phyloP scores from a whole-genome alignment of 1,140 invertebrate genomes.

The Thalassaphorura encarpata region DNA sequence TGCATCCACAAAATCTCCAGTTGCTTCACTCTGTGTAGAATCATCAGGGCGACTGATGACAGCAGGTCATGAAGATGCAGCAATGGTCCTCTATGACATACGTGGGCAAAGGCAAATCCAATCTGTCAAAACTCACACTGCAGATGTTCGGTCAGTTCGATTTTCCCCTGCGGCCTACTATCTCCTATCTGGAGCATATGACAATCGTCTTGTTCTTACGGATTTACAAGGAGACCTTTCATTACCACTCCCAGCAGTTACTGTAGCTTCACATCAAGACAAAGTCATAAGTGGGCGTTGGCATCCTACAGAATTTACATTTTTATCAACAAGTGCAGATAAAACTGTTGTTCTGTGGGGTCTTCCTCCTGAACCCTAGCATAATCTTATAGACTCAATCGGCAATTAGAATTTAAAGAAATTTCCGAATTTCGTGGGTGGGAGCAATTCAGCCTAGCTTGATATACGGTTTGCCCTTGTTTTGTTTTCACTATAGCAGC shows the following conservation, averaged over 20 bases:
- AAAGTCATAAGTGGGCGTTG: slow-evolving; percentile 97
- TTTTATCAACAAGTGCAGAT: slow-evolving; percentile 92
- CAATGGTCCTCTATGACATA: slow-evolving; percentile 89
- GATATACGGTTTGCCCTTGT: background rate
- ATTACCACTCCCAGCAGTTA: slow-evolving; percentile 80
- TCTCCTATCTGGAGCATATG: slow-evolving; percentile 94
- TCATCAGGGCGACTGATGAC: slow-evolving; percentile 85
- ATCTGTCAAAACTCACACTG: slow-evolving; percentile 84
- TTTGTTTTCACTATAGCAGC: too few relatives aligned
- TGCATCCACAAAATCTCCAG: slow-evolving; percentile 58
- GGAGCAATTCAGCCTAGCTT: background rate
- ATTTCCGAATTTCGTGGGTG: background rate
- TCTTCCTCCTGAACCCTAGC: slow-evolving; percentile 51
- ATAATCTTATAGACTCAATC: too few relatives aligned
- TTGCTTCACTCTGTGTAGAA: slow-evolving; percentile 90
- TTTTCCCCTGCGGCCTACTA: slow-evolving; percentile 98
- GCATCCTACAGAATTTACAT: slow-evolving; percentile 96
- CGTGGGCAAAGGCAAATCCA: slow-evolving; percentile 83
- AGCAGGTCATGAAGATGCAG: slow-evolving; percentile 92
- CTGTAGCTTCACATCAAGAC: slow-evolving; percentile 91
- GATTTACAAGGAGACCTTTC: slow-evolving; percentile 74
- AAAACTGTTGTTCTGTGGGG: slow-evolving; percentile 94
- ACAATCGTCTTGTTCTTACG: slow-evolving; percentile 84
- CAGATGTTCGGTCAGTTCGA: slow-evolving; percentile 89
- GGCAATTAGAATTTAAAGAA: background rate